These are phyloP conservation scores for Acanthurus lineatus DNA, from an alignment of 2,797 vertebrate species.

Conservation along the genomic window DNA sequence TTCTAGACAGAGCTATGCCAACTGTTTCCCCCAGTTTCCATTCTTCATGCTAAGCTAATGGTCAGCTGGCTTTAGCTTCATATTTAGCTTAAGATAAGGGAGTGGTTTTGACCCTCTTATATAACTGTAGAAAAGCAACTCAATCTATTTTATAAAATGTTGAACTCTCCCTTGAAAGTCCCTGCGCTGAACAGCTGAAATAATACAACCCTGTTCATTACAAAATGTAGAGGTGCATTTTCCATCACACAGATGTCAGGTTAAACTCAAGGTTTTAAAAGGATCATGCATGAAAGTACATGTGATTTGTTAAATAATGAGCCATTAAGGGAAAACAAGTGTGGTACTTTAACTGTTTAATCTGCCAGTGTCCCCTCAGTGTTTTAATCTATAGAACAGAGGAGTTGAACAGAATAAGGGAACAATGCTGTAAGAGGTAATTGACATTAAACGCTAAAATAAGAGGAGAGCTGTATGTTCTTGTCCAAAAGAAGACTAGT, in stretches of 20 bases:
- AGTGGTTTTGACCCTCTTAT: not conserved
- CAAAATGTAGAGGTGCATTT: not conserved
- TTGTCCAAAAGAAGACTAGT: conserved; percentile 19
- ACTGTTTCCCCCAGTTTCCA: not conserved
- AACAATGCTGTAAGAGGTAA: not conserved
- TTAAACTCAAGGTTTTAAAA: not conserved
- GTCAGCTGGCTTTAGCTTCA: not conserved
- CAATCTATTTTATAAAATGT: no score
- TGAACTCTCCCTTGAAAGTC: not conserved
- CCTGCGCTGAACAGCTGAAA: not conserved
- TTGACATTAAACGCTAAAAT: conserved; percentile 8
- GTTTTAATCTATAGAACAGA: not conserved
- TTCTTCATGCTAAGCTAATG: not conserved
- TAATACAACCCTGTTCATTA: not conserved
- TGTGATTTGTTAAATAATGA: not conserved
- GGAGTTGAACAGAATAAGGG: not conserved
- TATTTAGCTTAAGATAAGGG: not conserved
- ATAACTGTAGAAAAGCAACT: not conserved
- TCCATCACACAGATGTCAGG: no score
- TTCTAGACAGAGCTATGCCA: not conserved
- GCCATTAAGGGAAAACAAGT: not conserved
- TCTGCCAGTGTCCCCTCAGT: not conserved
- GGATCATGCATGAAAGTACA: not conserved
- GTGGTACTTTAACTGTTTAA: no score
- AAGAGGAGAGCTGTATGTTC: conserved; percentile 14